These are phyloP conservation scores for Lophura nycthemera DNA, from an alignment of 2,113 vertebrate genomes.

Conservation along the genomic window DNA sequence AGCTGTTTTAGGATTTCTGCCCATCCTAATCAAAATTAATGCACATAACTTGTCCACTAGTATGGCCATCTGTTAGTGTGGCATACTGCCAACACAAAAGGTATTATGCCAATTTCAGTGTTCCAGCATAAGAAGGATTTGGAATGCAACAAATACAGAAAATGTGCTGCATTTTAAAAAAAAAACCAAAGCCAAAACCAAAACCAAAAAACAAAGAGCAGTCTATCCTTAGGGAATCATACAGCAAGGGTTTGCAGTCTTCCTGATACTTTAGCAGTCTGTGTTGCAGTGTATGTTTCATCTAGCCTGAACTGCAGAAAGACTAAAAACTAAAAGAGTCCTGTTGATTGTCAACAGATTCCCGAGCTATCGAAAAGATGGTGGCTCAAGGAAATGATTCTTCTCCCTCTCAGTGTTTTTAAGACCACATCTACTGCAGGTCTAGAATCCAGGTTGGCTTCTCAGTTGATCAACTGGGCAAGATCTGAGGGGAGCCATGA, in stretches of 20 bases:
- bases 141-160: slow-evolving; percentile 16
- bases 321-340: background rate
- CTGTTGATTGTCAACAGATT: background rate
- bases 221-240: background rate
- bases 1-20: slow-evolving; percentile 44
- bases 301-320: background rate
- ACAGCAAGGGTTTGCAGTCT: background rate
- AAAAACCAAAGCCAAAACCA: background rate
- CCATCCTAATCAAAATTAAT: slow-evolving; percentile 57
- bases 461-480: background rate
- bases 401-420: background rate
- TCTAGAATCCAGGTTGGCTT: background rate
- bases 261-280: background rate
- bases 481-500: background rate
- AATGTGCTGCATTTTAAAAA: background rate
- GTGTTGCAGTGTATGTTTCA: background rate
- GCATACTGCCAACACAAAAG: slow-evolving; percentile 21
- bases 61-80: slow-evolving; percentile 43
- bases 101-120: slow-evolving; percentile 22
- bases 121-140: slow-evolving; percentile 26
- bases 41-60: slow-evolving; percentile 26
- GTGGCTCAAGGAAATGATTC: background rate
- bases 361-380: background rate
- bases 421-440: background rate
- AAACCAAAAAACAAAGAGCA: background rate